Percentiles rank a stretch among this genome's conserved stretches.
Conservation (phyloP, 2,797 vertebrate species). For the Neomorphus geoffroyi region DNA sequence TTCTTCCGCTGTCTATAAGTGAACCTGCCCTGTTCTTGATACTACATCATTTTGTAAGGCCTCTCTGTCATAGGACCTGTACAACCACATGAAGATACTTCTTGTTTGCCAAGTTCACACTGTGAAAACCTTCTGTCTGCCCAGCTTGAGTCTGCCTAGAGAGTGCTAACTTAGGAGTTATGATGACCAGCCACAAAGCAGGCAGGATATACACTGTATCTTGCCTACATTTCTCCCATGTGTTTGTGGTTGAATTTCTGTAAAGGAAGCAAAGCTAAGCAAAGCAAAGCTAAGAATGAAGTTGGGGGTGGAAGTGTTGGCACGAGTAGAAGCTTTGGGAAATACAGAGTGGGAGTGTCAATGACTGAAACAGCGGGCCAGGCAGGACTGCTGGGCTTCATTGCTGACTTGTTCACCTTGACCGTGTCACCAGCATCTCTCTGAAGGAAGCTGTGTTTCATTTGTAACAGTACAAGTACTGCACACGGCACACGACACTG, state of each 20-base stretch:
- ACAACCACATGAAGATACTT: neutral
- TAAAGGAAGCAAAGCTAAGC: neutral
- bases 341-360: neutral
- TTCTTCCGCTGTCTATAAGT: neutral
- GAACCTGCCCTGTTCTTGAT: neutral
- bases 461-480: neutral
- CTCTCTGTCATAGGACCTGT: neutral
- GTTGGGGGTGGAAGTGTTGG: neutral
- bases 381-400: neutral
- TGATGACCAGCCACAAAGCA: neutral
- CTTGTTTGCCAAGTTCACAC: neutral
- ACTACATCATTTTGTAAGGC: neutral
- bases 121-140: neutral
- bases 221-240: neutral
- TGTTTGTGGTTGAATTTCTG: neutral
- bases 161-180: neutral
- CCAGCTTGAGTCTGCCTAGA: neutral
- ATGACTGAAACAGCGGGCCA: neutral
- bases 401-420: neutral
- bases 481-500: fast-evolving
- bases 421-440: neutral
- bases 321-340: neutral
- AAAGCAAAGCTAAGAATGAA: neutral
- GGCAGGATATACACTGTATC: neutral
- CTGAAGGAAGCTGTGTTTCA: neutral